A percentile compares a stretch with the other conserved stretches of the same genome.
Evolutionary conservation across 2,113 vertebrate species (phyloP).

Genomic region (Python bivittatus): DNA sequence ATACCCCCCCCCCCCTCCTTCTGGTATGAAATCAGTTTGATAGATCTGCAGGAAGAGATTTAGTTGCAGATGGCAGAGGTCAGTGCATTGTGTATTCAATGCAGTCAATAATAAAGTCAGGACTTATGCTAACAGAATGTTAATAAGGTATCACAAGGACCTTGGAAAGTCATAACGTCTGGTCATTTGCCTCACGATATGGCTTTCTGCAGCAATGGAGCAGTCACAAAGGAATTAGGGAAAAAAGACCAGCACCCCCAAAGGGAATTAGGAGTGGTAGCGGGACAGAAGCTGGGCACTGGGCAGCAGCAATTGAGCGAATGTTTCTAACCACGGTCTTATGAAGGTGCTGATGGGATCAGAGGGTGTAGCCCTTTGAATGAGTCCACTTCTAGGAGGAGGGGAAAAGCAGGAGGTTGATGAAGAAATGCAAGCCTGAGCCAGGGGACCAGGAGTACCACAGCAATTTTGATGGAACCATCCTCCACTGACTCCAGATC

Average conservation of each 20-base stretch:
- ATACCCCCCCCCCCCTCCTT: conserved; percentile 71
- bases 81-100: conserved; percentile 99
- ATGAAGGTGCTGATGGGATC: background rate
- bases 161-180: conserved; percentile 97
- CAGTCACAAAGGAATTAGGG: conserved; percentile 68
- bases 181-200: conserved; percentile 79
- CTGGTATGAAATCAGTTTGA: conserved; percentile 87
- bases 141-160: conserved; percentile 97
- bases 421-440: background rate
- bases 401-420: background rate
- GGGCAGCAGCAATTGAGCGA: conserved; percentile 18
- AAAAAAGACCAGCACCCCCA: conserved; percentile 19
- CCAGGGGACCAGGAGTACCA: background rate
- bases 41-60: conserved; percentile 95
- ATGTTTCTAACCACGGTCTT: conserved; percentile 38
- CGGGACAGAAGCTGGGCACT: conserved; percentile 32
- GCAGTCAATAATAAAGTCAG: conserved; percentile 99
- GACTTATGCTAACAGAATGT: conserved; percentile 95
- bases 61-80: conserved; percentile 98
- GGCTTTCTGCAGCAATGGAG: conserved; percentile 76
- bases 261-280: background rate
- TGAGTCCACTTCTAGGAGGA: background rate
- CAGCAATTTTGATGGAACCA: background rate
- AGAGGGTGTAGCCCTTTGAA: background rate
- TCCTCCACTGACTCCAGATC: background rate